These are phyloP conservation scores for Cochlearius cochlearius DNA, from an alignment of 2,113 vertebrate genomes.

Conservation along the genomic window DNA sequence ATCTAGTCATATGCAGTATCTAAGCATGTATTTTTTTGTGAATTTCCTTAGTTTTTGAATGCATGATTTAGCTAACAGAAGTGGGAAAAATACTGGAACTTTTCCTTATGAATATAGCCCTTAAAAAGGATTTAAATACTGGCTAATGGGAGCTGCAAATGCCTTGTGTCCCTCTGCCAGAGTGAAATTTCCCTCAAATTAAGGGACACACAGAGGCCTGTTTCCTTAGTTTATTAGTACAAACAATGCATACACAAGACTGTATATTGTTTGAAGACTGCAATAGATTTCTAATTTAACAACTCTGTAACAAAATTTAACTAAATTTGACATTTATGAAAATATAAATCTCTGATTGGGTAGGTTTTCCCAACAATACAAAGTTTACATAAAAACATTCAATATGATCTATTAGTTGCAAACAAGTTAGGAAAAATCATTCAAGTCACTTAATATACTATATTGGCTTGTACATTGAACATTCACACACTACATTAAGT, in stretches of 20 bases:
- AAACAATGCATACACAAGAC: conserved; percentile 98
- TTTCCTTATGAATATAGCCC: not conserved
- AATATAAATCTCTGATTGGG: conserved; percentile 99
- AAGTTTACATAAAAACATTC: conserved; percentile 99
- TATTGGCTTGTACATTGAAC: conserved; percentile 87
- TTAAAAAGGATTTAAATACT: not conserved
- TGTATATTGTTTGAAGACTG: conserved; percentile 93
- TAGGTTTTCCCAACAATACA: conserved; percentile 94
- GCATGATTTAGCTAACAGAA: not conserved
- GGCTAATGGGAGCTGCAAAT: not conserved
- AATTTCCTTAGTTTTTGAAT: not conserved
- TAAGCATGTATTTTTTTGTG: not conserved
- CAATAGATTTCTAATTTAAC: conserved; percentile 90
- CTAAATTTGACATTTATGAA: conserved; percentile 99
- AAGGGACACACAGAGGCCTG: not conserved
- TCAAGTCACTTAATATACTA: conserved; percentile 94
- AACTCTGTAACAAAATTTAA: conserved; percentile 99
- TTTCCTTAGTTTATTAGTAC: conserved; percentile 92
- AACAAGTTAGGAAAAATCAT: conserved; percentile 96
- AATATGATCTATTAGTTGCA: conserved; percentile 94
- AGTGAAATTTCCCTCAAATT: not conserved
- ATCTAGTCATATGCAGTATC: not conserved
- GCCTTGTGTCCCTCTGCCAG: not conserved
- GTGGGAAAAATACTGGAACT: not conserved
- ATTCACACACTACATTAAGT: conserved; percentile 80